Conservation (phyloP, 2,113 vertebrate species). For the Corythornis cristatus region DNA sequence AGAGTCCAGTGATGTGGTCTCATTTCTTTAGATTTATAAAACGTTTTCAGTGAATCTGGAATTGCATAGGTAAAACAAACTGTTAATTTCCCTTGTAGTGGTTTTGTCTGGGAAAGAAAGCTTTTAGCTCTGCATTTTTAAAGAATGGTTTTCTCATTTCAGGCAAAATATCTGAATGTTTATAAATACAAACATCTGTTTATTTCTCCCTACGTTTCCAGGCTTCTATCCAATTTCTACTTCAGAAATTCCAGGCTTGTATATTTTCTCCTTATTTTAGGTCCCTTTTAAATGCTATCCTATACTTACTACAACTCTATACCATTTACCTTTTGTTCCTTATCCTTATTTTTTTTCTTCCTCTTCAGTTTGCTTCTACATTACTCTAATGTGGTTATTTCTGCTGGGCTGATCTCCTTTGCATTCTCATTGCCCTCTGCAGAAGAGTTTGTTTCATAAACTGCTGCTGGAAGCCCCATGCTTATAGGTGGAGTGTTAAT, state of each 20-base stretch:
- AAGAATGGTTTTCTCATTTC: background rate
- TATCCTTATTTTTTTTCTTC: background rate
- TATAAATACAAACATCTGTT: conserved; percentile 21
- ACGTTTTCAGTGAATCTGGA: background rate
- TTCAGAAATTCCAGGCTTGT: conserved; percentile 64
- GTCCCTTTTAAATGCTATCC: conserved; percentile 13
- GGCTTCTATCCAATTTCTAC: conserved; percentile 60
- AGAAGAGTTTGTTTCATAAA: background rate
- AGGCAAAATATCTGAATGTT: background rate
- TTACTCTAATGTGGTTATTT: background rate
- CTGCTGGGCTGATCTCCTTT: conserved; percentile 20
- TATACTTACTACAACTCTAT: background rate
- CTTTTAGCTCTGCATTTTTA: background rate
- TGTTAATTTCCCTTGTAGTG: background rate
- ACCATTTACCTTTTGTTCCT: background rate
- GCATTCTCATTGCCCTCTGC: background rate
- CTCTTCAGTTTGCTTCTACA: background rate
- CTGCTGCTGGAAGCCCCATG: background rate
- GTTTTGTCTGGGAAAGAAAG: background rate
- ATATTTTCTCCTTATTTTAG: conserved; percentile 53
- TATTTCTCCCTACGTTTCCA: background rate
- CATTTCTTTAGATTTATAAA: background rate
- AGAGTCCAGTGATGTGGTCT: background rate
- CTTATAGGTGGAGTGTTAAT: background rate
- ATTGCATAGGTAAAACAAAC: background rate